phyloP scores from a whole-genome alignment of 2,888 invertebrate genomes.

The Brachypalpus laphriformis region DNA sequence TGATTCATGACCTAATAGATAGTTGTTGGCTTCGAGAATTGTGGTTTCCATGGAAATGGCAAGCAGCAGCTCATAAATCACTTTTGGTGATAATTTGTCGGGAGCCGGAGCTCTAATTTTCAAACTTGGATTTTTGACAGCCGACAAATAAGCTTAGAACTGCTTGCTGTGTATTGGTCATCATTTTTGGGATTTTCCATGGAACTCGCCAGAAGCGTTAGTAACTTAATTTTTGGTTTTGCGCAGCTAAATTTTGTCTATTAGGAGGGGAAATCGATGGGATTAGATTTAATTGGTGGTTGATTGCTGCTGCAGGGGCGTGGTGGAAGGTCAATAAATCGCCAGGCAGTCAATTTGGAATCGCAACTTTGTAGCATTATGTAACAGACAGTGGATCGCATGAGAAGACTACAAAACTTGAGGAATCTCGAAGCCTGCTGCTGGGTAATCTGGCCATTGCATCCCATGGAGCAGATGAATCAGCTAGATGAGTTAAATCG shows the following conservation, averaged over 20 bases:
- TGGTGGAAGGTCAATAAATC: background rate
- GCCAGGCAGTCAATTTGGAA: background rate
- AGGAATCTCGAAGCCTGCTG: no score
- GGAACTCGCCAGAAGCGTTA: slow-evolving; percentile 12
- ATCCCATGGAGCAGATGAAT: no score
- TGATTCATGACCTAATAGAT: slow-evolving; percentile 69
- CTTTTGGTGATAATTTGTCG: slow-evolving; percentile 73
- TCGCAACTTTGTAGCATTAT: background rate
- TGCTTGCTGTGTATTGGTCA: background rate
- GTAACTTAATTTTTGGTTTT: slow-evolving; percentile 17
- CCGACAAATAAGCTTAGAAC: slow-evolving; percentile 46
- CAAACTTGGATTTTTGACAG: slow-evolving; percentile 50
- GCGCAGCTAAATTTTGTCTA: background rate
- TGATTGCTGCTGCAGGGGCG: background rate
- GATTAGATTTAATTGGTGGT: background rate
- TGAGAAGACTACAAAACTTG: no score
- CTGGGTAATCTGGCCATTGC: no score
- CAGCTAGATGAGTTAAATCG: no score
- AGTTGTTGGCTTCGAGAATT: slow-evolving; percentile 36
- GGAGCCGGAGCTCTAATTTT: slow-evolving; percentile 69
- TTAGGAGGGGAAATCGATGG: background rate
- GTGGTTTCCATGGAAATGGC: slow-evolving; percentile 51
- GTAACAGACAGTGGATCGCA: no score
- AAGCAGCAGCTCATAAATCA: slow-evolving; percentile 49
- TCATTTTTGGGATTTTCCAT: slow-evolving; percentile 4